Evolutionary conservation across 2,113 vertebrate species (phyloP).

Genomic region (Cacatua alba): DNA sequence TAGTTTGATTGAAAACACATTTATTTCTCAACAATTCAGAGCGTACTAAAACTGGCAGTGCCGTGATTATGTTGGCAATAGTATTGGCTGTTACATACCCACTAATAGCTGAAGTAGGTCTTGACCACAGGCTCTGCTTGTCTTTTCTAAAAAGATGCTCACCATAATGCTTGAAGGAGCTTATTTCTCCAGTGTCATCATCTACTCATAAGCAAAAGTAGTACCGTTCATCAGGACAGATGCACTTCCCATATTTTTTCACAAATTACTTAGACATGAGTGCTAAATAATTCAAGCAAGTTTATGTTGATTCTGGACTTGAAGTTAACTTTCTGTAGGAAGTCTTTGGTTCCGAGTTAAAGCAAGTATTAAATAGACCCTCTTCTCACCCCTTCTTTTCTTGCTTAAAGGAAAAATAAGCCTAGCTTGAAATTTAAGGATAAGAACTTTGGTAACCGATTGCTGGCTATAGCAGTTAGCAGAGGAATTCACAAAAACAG

Average conservation of each 20-base stretch:
- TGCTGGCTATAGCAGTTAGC: not conserved
- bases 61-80: rapidly evolving
- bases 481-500: not conserved
- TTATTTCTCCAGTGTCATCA: not conserved
- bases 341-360: not conserved
- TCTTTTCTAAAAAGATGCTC: not conserved
- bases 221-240: not conserved
- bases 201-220: not conserved
- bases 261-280: not conserved
- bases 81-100: rapidly evolving
- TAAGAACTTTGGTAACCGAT: not conserved
- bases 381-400: not conserved
- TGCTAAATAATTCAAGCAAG: not conserved
- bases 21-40: not conserved
- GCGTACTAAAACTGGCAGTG: not conserved
- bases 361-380: not conserved
- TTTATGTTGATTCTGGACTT: not conserved
- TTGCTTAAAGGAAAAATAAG: not conserved
- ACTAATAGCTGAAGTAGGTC: not conserved
- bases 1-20: not conserved
- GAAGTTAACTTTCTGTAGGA: not conserved
- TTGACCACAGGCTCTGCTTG: not conserved
- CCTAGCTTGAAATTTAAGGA: not conserved
- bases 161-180: rapidly evolving
- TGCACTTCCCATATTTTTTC: not conserved